These are phyloP conservation scores for Lota lota DNA, from an alignment of 2,113 vertebrate genomes.

Conservation along the genomic window DNA sequence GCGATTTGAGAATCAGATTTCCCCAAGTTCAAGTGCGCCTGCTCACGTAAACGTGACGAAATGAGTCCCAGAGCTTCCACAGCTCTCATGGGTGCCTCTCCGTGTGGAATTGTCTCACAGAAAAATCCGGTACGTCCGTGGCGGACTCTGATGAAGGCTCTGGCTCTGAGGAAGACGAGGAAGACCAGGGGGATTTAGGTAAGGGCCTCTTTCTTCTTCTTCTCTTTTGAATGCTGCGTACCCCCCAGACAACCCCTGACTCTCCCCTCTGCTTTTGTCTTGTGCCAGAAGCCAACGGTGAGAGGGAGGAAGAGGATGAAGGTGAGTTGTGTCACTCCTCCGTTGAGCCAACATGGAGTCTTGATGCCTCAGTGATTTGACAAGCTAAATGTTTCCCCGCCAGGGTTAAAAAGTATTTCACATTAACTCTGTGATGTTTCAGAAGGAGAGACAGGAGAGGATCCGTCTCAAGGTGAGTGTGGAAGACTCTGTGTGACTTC, in stretches of 20 bases:
- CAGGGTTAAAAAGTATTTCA: too few species aligned
- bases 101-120: conserved; percentile 31
- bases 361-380: not conserved
- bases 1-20: too few species aligned
- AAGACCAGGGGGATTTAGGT: conserved; percentile 56
- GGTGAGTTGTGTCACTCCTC: conserved; percentile 11
- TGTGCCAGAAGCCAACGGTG: conserved; percentile 26
- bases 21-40: too few species aligned
- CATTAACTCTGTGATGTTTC: too few species aligned
- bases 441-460: too few species aligned
- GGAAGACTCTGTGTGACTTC: too few species aligned
- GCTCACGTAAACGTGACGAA: not conserved
- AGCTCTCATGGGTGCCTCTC: not conserved
- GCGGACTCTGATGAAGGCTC: conserved; percentile 37
- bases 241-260: not conserved
- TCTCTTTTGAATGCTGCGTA: not conserved
- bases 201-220: conserved; percentile 10
- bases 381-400: not conserved
- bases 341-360: not conserved
- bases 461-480: too few species aligned
- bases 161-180: conserved; percentile 61
- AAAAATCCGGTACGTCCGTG: conserved; percentile 52
- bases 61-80: not conserved
- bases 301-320: conserved; percentile 27
- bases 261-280: conserved; percentile 11